Evolutionary conservation across 2,797 vertebrate species (phyloP).

Genomic region (Psittacula echo): DNA sequence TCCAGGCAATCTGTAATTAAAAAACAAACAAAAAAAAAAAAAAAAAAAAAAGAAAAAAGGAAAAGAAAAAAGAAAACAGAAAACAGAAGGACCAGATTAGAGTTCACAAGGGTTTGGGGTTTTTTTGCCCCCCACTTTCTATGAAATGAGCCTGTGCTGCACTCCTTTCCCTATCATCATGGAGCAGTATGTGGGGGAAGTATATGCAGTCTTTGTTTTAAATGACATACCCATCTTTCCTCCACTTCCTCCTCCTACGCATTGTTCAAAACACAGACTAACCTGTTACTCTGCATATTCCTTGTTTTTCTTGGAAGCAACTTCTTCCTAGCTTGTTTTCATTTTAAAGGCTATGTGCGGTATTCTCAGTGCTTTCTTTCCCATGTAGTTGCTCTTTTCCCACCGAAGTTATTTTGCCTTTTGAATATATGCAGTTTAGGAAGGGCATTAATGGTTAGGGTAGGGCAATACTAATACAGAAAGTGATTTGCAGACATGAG

Average conservation of each 20-base stretch:
- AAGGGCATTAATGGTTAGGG: background rate
- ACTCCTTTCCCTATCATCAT: background rate
- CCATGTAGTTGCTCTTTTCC: conserved; percentile 42
- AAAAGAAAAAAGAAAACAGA: background rate
- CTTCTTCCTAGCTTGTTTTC: conserved; percentile 47
- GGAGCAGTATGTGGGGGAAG: background rate
- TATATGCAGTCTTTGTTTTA: conserved; percentile 27
- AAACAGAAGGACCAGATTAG: background rate
- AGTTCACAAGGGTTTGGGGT: background rate
- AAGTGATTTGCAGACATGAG: background rate
- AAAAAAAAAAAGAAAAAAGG: background rate
- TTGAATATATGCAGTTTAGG: background rate
- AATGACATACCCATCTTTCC: conserved; percentile 26
- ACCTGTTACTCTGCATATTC: conserved; percentile 58
- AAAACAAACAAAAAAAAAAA: background rate
- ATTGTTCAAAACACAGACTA: conserved; percentile 55
- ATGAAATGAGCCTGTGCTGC: background rate
- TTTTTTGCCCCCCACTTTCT: background rate
- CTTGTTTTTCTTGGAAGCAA: conserved; percentile 67
- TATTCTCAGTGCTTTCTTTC: background rate
- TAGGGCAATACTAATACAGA: background rate
- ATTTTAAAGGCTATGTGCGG: conserved; percentile 24
- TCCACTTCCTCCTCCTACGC: conserved; percentile 56
- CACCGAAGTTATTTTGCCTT: conserved; percentile 14
- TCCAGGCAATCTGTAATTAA: background rate